Conservation (phyloP, 2,888 invertebrate species). For the Eustalomyia histrio region DNA sequence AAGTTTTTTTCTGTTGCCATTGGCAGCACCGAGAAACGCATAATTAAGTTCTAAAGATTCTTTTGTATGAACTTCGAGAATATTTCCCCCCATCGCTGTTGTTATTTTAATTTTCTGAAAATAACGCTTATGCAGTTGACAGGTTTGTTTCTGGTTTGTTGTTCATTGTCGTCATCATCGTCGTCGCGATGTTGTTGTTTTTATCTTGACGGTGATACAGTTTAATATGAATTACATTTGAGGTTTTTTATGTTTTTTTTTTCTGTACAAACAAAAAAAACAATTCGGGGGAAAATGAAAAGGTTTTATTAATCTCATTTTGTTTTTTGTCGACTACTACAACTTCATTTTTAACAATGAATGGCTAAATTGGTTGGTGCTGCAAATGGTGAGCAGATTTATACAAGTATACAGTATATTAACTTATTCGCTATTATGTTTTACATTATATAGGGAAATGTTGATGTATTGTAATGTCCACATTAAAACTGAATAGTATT, state of each 20-base stretch:
- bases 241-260: background rate
- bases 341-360: background rate
- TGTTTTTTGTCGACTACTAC: background rate
- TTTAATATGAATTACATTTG: conserved; percentile 11
- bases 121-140: conserved; percentile 25
- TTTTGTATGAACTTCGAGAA: background rate
- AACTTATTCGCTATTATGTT: too few relatives aligned
- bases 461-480: too few relatives aligned
- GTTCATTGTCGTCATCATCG: background rate
- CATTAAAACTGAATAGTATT: too few relatives aligned
- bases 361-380: background rate
- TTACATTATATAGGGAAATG: too few relatives aligned
- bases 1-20: background rate
- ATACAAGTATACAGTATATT: too few relatives aligned
- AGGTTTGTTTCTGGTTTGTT: conserved; percentile 25
- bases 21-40: background rate
- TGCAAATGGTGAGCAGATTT: background rate
- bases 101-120: conserved; percentile 24
- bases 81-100: background rate
- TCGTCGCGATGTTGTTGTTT: background rate
- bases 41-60: conserved; percentile 23
- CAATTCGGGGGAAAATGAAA: background rate
- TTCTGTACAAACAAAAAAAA: background rate
- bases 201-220: conserved; percentile 1
- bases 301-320: background rate